Conservation (phyloP, 2,797 vertebrate species). For the Amazonetta brasiliensis region DNA sequence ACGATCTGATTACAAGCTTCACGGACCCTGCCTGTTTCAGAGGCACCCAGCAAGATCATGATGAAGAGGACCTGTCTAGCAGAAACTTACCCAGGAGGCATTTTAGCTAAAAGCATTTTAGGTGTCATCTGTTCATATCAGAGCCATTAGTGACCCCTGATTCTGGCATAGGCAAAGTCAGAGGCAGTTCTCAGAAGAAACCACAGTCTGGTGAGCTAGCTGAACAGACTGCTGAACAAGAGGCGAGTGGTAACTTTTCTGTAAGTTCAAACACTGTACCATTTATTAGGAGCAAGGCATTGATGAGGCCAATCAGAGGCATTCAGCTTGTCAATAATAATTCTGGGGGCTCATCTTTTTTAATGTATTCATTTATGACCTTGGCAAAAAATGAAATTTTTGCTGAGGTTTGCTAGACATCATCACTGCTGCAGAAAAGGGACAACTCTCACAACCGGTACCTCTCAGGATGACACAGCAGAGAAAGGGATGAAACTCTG, state of each 20-base stretch:
- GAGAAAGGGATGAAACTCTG: background rate
- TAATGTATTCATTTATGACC: background rate
- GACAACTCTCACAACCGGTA: background rate
- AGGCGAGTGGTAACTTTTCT: background rate
- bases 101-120: background rate
- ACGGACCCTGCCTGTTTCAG: background rate
- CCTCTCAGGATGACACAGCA: background rate
- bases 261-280: background rate
- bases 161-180: background rate
- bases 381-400: background rate
- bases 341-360: background rate
- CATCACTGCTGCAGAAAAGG: background rate
- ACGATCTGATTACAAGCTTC: background rate
- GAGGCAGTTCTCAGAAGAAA: background rate
- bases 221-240: background rate
- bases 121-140: background rate
- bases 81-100: background rate
- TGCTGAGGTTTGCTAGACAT: background rate
- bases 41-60: rapidly evolving
- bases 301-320: background rate
- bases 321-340: background rate
- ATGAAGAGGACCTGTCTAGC: background rate
- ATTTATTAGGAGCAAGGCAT: background rate
- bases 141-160: background rate
- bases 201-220: background rate